These are phyloP conservation scores for Zelleria hepariella DNA, from an alignment of 2,888 invertebrate species.

Conservation along the genomic window DNA sequence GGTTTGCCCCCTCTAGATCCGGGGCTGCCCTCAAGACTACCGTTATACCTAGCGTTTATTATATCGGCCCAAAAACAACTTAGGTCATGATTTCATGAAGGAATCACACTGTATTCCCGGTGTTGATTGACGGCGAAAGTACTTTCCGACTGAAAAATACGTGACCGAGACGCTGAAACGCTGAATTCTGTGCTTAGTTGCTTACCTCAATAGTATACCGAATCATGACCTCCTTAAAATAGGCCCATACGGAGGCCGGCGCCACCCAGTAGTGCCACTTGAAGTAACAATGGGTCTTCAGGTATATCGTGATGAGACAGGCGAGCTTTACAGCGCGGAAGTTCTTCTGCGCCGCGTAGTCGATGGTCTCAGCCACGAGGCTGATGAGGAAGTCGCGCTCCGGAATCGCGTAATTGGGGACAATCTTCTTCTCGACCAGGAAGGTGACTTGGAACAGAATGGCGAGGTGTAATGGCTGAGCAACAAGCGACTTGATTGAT, in stretches of 20 bases:
- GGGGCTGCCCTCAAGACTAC: too few relatives aligned
- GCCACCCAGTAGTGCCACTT: constrained; percentile 53
- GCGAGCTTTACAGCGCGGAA: constrained; percentile 41
- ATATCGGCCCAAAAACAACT: too few relatives aligned
- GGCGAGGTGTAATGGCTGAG: too few relatives aligned
- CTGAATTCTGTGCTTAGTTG: too few relatives aligned
- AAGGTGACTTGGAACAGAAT: constrained; percentile 27
- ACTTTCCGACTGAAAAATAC: too few relatives aligned
- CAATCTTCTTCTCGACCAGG: constrained; percentile 40
- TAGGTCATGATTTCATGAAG: too few relatives aligned
- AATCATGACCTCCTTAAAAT: constrained; percentile 53
- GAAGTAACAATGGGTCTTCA: constrained; percentile 43
- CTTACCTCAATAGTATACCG: constrained; percentile 52
- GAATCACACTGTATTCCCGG: too few relatives aligned
- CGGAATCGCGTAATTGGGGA: constrained; percentile 32
- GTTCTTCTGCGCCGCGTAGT: constrained; percentile 47
- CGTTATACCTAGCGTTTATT: too few relatives aligned
- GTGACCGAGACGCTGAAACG: too few relatives aligned
- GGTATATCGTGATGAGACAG: constrained; percentile 43
- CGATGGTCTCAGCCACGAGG: constrained; percentile 36
- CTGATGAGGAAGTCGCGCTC: constrained; percentile 42
- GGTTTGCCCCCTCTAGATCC: too few relatives aligned
- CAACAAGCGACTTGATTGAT: not conserved
- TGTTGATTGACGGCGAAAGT: too few relatives aligned
- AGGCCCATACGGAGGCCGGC: constrained; percentile 41